phyloP scores from a whole-genome alignment of 2,888 invertebrate genomes.

The Phytoseiulus persimilis region DNA sequence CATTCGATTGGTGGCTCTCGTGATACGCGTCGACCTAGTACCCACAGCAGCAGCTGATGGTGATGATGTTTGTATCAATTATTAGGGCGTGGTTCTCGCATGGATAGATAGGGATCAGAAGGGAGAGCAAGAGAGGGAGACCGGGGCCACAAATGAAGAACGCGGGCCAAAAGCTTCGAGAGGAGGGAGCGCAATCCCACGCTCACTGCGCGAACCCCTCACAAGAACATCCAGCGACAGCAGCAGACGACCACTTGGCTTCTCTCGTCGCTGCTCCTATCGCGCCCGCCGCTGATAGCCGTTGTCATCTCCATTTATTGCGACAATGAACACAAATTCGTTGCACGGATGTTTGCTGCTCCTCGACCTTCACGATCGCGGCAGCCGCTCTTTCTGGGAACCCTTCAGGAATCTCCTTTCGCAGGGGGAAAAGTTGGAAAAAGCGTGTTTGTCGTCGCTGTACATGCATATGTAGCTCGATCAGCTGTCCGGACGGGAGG shows the following conservation, averaged over 20 bases:
- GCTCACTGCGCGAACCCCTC: no score
- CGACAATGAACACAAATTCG: background rate
- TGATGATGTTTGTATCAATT: conserved; percentile 5
- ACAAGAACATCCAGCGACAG: background rate
- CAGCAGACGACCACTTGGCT: background rate
- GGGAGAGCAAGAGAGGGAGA: background rate
- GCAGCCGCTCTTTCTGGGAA: no score
- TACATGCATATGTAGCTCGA: no score
- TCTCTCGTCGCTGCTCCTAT: background rate
- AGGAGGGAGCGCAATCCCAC: background rate
- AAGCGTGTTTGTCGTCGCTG: no score
- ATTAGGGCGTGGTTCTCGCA: background rate
- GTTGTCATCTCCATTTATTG: background rate
- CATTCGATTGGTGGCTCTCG: conserved; percentile 5
- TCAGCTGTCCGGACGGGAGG: no score
- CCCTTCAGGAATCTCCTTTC: no score
- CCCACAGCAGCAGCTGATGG: background rate
- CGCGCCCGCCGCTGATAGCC: background rate
- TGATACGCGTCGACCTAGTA: background rate
- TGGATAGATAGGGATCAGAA: background rate
- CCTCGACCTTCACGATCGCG: background rate
- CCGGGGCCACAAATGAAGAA: background rate
- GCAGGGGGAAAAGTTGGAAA: no score
- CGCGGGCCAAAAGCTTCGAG: background rate
- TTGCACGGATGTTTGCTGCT: background rate